Evolutionary conservation across 2,888 invertebrate species (phyloP).

Genomic region (Lycocerus yunnanus): DNA sequence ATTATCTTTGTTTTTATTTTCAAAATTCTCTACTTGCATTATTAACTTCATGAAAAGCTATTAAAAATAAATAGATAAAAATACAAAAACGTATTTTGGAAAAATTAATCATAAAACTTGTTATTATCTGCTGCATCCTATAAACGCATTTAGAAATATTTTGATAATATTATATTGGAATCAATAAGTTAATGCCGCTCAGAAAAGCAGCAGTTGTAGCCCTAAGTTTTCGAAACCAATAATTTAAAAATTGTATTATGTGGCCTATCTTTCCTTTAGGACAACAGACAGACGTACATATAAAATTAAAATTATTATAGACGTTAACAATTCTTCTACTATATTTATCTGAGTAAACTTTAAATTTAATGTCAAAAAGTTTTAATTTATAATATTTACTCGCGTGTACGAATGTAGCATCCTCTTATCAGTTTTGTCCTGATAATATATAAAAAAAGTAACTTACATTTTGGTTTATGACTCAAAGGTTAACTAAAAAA

Average conservation of each 20-base stretch:
- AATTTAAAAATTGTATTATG: background rate
- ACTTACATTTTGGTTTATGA: background rate
- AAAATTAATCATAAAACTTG: background rate
- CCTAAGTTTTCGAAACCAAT: background rate
- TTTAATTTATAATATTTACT: conserved; percentile 19
- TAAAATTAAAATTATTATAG: no score
- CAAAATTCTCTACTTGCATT: no score
- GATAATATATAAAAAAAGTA: background rate
- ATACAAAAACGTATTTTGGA: background rate
- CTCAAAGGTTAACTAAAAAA: background rate
- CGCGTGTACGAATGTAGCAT: background rate
- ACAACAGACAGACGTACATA: no score
- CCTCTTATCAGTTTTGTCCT: conserved; percentile 6
- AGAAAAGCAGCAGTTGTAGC: no score
- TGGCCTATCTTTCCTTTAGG: no score
- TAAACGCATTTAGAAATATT: background rate
- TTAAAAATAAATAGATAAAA: background rate
- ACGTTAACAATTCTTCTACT: background rate
- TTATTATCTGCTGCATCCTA: background rate
- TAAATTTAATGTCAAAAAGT: conserved; percentile 7
- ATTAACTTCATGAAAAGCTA: no score
- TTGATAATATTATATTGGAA: background rate
- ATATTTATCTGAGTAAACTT: background rate
- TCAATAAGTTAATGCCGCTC: background rate
- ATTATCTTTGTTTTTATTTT: background rate